phyloP scores from a whole-genome alignment of 2,113 vertebrate genomes.

The Petromus typicus region DNA sequence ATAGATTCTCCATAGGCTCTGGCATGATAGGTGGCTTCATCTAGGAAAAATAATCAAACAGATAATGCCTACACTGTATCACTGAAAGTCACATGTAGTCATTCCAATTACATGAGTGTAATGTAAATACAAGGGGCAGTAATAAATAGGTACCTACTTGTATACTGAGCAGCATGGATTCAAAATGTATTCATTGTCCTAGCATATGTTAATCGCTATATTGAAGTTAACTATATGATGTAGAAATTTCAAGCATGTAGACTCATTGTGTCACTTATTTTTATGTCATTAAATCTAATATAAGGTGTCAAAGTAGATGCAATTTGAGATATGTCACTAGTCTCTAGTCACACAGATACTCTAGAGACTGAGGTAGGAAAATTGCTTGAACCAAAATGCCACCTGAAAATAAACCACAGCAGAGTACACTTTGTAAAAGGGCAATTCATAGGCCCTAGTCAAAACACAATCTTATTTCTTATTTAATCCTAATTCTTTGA shows the following conservation, averaged over 20 bases:
- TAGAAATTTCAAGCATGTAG: background rate
- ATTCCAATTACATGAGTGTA: background rate
- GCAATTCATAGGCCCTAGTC: background rate
- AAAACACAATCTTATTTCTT: background rate
- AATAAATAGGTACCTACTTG: background rate
- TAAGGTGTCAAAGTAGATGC: background rate
- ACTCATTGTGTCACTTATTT: background rate
- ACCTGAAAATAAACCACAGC: background rate
- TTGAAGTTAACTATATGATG: background rate
- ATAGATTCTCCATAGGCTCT: background rate
- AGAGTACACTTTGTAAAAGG: background rate
- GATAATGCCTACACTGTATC: background rate
- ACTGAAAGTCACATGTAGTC: background rate
- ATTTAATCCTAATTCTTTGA: background rate
- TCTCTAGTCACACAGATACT: background rate
- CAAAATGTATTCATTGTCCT: background rate
- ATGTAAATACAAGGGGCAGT: background rate
- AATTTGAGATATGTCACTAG: background rate
- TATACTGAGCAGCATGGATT: background rate
- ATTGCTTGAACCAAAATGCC: background rate
- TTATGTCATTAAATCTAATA: background rate
- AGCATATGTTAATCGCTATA: background rate
- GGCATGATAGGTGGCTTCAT: rapidly evolving
- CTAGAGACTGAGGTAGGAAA: background rate
- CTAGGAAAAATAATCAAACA: background rate